phyloP scores from a whole-genome alignment of 2,888 invertebrate species.

The Lacanobia wlatinum region DNA sequence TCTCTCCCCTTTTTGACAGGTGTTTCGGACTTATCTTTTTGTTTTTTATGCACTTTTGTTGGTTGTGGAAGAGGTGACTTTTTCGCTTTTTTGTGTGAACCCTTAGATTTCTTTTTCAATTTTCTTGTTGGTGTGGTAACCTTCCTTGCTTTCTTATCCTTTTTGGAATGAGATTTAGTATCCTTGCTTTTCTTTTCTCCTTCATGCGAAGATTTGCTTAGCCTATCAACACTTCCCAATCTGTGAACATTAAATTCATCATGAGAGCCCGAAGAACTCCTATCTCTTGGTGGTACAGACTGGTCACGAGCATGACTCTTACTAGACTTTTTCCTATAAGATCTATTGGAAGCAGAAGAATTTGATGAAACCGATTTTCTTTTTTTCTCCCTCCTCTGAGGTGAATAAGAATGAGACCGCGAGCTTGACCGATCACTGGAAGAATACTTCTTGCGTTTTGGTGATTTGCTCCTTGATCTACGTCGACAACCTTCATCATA shows the following conservation, averaged over 20 bases:
- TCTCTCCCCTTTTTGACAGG: constrained; percentile 77
- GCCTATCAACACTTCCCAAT: constrained; percentile 68
- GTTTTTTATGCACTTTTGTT: constrained; percentile 74
- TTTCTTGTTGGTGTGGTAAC: constrained; percentile 65
- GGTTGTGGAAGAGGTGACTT: constrained; percentile 79
- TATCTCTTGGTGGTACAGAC: constrained; percentile 76
- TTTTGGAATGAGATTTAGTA: constrained; percentile 71
- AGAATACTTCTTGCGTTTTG: constrained; percentile 79
- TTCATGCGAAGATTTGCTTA: constrained; percentile 73
- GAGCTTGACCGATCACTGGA: constrained; percentile 83
- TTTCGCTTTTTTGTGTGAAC: constrained; percentile 73
- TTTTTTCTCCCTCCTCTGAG: constrained; percentile 72
- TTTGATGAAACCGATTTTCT: constrained; percentile 76
- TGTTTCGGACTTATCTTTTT: constrained; percentile 71
- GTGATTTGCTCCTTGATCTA: constrained; percentile 77
- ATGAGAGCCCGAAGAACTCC: constrained; percentile 70
- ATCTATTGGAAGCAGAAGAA: constrained; percentile 79
- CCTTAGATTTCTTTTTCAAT: constrained; percentile 70
- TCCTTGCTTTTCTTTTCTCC: constrained; percentile 68
- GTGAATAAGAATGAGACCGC: constrained; percentile 78
- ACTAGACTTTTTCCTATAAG: constrained; percentile 74
- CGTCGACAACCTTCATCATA: constrained; percentile 75
- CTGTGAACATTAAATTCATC: constrained; percentile 70
- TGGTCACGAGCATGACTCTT: constrained; percentile 66
- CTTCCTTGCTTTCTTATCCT: constrained; percentile 68